Evolutionary conservation across 2,113 vertebrate species (phyloP).

Genomic region (Opisthocomus hoazin): DNA sequence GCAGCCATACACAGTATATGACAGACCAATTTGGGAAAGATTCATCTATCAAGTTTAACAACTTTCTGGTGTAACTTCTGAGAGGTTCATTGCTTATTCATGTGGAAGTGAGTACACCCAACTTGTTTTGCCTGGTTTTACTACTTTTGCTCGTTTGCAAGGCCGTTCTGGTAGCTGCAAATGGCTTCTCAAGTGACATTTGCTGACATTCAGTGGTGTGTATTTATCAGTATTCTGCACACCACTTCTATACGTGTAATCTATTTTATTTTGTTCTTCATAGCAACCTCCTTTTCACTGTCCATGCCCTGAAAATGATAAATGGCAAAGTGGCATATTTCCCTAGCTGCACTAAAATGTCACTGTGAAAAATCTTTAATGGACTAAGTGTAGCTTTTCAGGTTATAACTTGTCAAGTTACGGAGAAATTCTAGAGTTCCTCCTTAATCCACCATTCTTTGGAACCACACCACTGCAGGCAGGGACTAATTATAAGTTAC

Average conservation of each 20-base stretch:
- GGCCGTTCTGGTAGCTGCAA: conserved; percentile 92
- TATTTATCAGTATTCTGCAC: conserved; percentile 95
- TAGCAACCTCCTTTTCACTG: conserved; percentile 82
- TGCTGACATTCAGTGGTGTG: conserved; percentile 99
- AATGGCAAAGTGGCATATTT: conserved; percentile 90
- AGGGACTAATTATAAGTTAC: conserved; percentile 92
- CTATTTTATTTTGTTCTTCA: conserved; percentile 91
- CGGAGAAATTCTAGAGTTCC: conserved; percentile 90
- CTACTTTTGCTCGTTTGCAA: conserved; percentile 84
- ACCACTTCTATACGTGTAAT: conserved; percentile 90
- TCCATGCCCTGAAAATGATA: conserved; percentile 90
- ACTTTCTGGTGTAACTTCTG: conserved; percentile 87
- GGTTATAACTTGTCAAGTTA: conserved; percentile 96
- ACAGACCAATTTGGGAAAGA: conserved; percentile 63
- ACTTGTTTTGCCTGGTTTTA: conserved; percentile 84
- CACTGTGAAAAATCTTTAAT: conserved; percentile 97
- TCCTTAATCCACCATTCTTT: conserved; percentile 80
- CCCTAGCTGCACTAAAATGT: conserved; percentile 94
- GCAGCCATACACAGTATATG: not conserved
- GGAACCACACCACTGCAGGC: conserved; percentile 83
- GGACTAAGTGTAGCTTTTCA: conserved; percentile 99
- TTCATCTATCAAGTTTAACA: conserved; percentile 86
- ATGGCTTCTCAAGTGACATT: conserved; percentile 99
- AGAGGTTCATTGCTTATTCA: conserved; percentile 96
- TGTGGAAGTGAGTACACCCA: conserved; percentile 88